Base-by-base conservation (phyloP, 2,113 vertebrate genomes). In the Anguilla japonica region DNA sequence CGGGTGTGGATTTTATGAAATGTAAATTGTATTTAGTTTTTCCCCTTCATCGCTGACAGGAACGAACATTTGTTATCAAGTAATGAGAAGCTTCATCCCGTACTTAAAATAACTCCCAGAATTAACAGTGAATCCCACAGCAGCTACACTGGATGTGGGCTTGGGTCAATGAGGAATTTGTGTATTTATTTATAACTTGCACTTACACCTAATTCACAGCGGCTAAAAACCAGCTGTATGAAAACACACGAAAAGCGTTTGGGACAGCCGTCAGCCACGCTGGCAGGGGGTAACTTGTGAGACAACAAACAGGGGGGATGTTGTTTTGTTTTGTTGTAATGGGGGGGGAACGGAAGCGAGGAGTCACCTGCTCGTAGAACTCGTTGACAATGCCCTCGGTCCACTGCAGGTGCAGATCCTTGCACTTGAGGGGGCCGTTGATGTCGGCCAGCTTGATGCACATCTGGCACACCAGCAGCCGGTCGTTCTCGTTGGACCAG, bases 361-460 rank as follows among this genome's bases (percentile, higher is more conserved):
- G n/a, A 9, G 29, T 41, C 92, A 99, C 98, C 97, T 99, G 98
- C 43, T 99, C 97, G 39, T 99, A 99, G 91, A 99, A 99, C 91
- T 99, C 98, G 75, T 98, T 99, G 90, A 99, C 98, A 0, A 99
- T 99, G 92, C 98, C 98, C 86, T 99, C 96, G 0, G 98, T 99
- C 98, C 98, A 99, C 93, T 97, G 97, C 81, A 99, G 95, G 85
- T 99, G 98, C 81, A 99, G 96, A 2, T 98, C 98, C 91, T 98
- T 99, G 92, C 96, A 95, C 83, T 99, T 99, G 71, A 98, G 96
- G 9, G 98, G 98, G n/a, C 98, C 98, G 0, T 99, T 99, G 92
- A 99, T 98, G 88, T 99, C 98, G 0, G 98, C 98, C 89, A 99
- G 93, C 87, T 99, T 99, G 91, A 99, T 99, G 90, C 98, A 99